phyloP scores from a whole-genome alignment of 1,140 invertebrate genomes.

The Heterodera carotae region DNA sequence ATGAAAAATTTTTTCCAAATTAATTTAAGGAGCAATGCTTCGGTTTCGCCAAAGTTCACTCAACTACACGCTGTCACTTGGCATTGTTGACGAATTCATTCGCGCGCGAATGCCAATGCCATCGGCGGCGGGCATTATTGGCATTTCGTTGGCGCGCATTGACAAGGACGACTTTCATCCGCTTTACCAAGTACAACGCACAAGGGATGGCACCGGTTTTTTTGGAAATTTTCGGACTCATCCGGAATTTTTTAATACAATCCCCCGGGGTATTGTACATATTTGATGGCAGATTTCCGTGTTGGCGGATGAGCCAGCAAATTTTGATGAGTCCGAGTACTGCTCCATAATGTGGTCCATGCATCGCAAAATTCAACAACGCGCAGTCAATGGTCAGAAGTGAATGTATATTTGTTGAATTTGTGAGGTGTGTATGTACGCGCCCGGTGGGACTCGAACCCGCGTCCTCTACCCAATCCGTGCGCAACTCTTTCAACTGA shows the following conservation, averaged over 20 bases:
- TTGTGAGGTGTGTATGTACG: no score
- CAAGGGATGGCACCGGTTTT: neutral
- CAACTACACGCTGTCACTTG: slow-evolving; percentile 6
- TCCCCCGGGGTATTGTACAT: no score
- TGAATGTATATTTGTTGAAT: no score
- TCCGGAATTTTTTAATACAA: no score
- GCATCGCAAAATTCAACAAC: slow-evolving; percentile 2
- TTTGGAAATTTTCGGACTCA: no score
- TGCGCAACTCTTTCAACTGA: no score
- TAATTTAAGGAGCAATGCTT: neutral
- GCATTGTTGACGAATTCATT: slow-evolving; percentile 11
- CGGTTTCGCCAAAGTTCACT: slow-evolving; percentile 5
- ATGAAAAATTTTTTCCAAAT: neutral
- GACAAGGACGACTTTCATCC: slow-evolving; percentile 4
- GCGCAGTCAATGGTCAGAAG: neutral
- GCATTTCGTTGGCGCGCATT: slow-evolving; percentile 14
- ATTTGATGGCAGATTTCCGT: slow-evolving; percentile 6
- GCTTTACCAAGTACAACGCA: slow-evolving; percentile 16
- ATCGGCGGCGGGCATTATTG: neutral
- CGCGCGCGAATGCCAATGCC: neutral
- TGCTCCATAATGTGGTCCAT: neutral
- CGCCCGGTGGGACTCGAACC: no score
- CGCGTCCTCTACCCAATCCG: no score
- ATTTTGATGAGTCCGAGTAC: slow-evolving; percentile 12
- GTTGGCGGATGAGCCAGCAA: neutral